Base-by-base conservation (phyloP, 2,888 invertebrate species). In the Lapara coniferarum region DNA sequence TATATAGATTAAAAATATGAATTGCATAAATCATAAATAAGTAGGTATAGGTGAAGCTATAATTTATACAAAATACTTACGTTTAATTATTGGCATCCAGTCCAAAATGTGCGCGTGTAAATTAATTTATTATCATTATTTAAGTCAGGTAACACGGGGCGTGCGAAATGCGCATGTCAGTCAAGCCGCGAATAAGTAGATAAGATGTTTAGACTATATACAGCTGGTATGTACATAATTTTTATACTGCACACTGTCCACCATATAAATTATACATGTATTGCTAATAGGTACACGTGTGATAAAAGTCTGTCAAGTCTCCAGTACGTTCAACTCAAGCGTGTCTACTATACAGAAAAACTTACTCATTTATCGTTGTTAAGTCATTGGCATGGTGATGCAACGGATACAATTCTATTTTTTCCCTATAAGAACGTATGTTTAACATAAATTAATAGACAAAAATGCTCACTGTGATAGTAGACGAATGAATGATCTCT, bases 41-140 rank as follows among this genome's bases (percentile, higher is more conserved):
- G n/a, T 46, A 19, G n/a, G 12, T 16, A 57, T 25, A 51, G 16
- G 51, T 37, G 51, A 7, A n/a, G 63, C 13, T 49, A 59, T 25
- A 55, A 0, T 53, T 12, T 69, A 8, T 49, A 68, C 46, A n/a
- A 70, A 53, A 73, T 81, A 84, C 81, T 83, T 77, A 84, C 82
- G 67, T 79, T 68, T 70, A 72, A 74, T 77, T 70, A 67, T 73
- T 73, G 78, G 74, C 74, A 74, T 75, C 73, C 73, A 76, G 80
- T 76, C 80, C 74, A 74, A 78, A 78, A 73, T 72, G 79, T 77
- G 74, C 74, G 86, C 87, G 79, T 87, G 87, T 75, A 88, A 88
- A 85, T 78, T 77, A 79, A 81, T 78, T 77, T 71, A 76, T 76
- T 77, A 81, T 79, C 53, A 79, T 73, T 79, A 77, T 78, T 78